phyloP scores from a whole-genome alignment of 2,113 vertebrate species.

The human (Homo sapiens) region DNA sequence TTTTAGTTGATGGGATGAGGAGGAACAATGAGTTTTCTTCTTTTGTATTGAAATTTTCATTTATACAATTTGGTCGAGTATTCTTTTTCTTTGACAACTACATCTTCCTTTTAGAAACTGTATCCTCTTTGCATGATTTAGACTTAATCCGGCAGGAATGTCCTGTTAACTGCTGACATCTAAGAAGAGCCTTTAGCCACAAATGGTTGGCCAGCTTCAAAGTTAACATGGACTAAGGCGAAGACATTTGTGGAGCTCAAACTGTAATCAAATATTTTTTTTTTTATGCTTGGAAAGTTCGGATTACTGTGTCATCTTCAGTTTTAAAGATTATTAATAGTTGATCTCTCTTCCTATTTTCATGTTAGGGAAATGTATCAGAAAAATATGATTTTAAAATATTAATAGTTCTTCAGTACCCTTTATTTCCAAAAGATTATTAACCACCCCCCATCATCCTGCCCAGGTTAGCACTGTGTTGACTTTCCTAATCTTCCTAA shows the following conservation, averaged over 20 bases:
- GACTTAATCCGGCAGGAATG: slow-evolving; percentile 37
- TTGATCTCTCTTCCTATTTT: not conserved
- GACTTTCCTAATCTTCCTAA: not conserved
- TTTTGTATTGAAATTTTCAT: slow-evolving; percentile 2
- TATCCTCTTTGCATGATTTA: slow-evolving; percentile 7
- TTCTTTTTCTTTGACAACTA: slow-evolving; percentile 41
- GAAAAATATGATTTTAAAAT: not conserved
- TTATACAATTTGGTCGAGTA: not conserved
- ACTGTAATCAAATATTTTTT: slow-evolving; percentile 16
- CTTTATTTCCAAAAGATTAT: not conserved
- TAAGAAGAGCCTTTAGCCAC: slow-evolving; percentile 24
- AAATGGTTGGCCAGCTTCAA: not conserved
- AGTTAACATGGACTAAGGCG: not conserved
- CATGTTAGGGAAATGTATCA: not conserved
- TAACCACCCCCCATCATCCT: not conserved
- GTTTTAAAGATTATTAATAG: slow-evolving; percentile 14
- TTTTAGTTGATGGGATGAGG: not conserved
- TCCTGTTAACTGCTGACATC: not conserved
- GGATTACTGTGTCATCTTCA: not conserved
- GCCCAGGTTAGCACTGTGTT: not conserved
- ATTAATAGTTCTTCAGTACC: not conserved
- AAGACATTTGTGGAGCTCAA: slow-evolving; percentile 20
- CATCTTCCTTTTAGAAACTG: not conserved
- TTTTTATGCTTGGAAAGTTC: not conserved
- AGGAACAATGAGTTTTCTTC: not conserved